Base-by-base conservation (phyloP, 2,888 invertebrate genomes). In the Aproaerema taeniolella region DNA sequence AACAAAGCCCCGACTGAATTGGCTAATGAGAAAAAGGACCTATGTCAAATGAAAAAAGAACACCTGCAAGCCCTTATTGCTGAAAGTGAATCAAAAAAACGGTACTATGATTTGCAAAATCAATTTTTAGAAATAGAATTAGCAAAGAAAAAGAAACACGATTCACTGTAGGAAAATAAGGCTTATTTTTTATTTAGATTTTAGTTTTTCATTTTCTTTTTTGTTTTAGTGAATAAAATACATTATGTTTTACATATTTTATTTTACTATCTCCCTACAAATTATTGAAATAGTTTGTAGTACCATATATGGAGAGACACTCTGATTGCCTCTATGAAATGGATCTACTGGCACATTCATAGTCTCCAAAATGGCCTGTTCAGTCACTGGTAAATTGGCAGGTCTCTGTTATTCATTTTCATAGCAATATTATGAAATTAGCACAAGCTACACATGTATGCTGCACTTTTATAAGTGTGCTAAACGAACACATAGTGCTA, bases 1-100 rank as follows among this genome's bases (percentile, higher is more conserved):
- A 38, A 38, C 38, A 38, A 38, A 24, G 38, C 38, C 38, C 31
- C 31, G 31, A 38, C 38, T 20, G 38, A 38, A 38, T 38, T 31
- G 13, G 31, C 38, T 20, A 38, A 38, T 24, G 20, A 38, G 31
- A 31, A 38, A 38, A 31, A 31, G 15, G 38, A 38, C 4, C n/a
- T 38, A 9, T 38, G 31, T 24, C 16, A 38, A 31, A 10, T 38
- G 10, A 39, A 31, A 39, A 39, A 28, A 32, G 28, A 24, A 32
- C 25, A 8, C 8, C 20, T 20, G 4, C 20, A 20, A 20, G 20
- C 20, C 20, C 5, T 20, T 20, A 20, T 20, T 20, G 20, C 20
- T 20, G 20, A 20, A 20, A 20, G 20, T 20, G 8, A 20, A 20
- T 20, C 20, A 4, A 20, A 20, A 20, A 20, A 20, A 8, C 20